These are phyloP conservation scores for Lagodon rhomboides DNA, from an alignment of 2,797 vertebrate genomes.

Conservation along the genomic window DNA sequence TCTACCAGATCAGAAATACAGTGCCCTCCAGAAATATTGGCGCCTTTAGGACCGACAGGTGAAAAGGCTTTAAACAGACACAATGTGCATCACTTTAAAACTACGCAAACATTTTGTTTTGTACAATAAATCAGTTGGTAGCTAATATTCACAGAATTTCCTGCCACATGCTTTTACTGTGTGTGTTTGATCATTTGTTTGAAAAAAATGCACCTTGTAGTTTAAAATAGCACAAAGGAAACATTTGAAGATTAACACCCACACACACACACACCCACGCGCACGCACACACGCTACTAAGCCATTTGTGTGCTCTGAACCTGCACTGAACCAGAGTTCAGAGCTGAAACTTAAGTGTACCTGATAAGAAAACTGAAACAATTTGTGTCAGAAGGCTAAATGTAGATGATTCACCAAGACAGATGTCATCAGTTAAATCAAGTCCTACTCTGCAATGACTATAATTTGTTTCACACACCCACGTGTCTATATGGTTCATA, in stretches of 20 bases:
- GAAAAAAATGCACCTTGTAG: not conserved
- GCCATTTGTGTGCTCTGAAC: not conserved
- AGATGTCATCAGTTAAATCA: not conserved
- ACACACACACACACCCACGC: too few species aligned
- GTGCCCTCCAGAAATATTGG: constrained; percentile 73
- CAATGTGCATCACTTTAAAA: constrained; percentile 2
- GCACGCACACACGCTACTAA: not conserved
- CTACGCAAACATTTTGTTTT: constrained; percentile 13
- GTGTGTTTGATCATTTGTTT: not conserved
- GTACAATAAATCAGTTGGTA: not conserved
- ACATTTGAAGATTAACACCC: not conserved
- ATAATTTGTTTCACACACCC: not conserved
- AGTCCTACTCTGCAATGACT: not conserved
- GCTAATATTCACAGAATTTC: not conserved
- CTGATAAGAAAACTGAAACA: too few species aligned
- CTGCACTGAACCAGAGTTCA: not conserved
- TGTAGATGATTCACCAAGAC: too few species aligned
- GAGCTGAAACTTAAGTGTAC: too few species aligned
- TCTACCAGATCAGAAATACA: constrained; percentile 77
- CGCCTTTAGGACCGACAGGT: constrained; percentile 67
- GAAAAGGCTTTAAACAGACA: constrained; percentile 59
- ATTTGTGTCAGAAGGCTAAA: too few species aligned
- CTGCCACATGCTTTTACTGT: not conserved
- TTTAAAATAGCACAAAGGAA: not conserved
- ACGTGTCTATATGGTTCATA: not conserved